Evolutionary conservation across 2,888 invertebrate genomes (phyloP), one percentile per base, ranked within the genome.

Genomic region (Xestoiulus laeticollis): DNA sequence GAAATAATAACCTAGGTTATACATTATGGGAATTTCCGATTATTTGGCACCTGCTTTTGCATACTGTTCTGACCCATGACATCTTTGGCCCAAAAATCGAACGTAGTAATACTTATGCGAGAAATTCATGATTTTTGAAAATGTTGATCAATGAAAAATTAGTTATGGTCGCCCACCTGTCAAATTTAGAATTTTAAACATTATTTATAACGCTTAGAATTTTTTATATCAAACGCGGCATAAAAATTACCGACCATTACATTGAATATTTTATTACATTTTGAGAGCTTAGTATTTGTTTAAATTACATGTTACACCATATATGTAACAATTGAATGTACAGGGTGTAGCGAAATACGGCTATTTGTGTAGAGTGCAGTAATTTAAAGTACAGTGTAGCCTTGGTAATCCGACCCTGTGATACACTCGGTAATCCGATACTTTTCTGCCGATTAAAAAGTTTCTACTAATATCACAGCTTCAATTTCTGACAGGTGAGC

Each of bases 21-120:
- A 22, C 68, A 68, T 68, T 68, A 68, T 68, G 68, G 68, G 68
- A 68, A 68, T 22, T 68, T 59, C 4, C 59, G 59, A n/a, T 59
- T 68, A 68, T 68, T 68, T 68, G 68, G 68, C 68, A 68, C 68
- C 68, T 68, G 68, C 26, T 68, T 68, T 68, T 68, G 68, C 38
- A 38, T 38, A 38, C 38, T 38, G 38, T 38, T 38, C 8, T 38
- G 38, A 68, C 68, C 68, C 68, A 22, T 26, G 68, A 68, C 26
- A 68, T 68, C 0, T n/a, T 22, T 68, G 68, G 68, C 68, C 68
- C 53, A 26, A 59, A 26, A 68, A 68, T 68, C 68, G 26, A 68
- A 48, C 48, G 10, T 12, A n/a, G n/a, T n/a, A 22, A 68, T 68
- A 26, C 68, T 68, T 68, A n/a, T 22, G 68, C 26, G 26, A 22